Percentiles rank a stretch among this genome's conserved stretches.
Conservation (phyloP, 2,113 vertebrate genomes). For the Sciurus niger region DNA sequence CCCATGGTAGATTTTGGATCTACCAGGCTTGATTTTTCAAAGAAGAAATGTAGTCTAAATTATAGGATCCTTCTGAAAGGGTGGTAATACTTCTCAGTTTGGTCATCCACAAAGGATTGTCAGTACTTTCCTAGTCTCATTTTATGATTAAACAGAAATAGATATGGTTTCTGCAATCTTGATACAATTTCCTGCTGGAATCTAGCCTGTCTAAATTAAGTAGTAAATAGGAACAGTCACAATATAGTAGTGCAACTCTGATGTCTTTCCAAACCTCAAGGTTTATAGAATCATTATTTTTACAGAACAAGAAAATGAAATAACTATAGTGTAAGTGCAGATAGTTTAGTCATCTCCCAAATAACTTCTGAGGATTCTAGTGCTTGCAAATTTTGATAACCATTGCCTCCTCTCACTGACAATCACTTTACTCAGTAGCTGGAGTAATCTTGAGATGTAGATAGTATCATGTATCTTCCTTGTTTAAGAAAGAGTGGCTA, state of each 20-base stretch:
- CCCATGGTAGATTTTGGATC: not conserved
- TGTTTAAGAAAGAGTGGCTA: conserved; percentile 1
- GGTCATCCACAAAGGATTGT: not conserved
- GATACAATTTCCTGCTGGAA: conserved; percentile 6
- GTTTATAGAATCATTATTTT: conserved; percentile 25
- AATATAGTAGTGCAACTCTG: not conserved
- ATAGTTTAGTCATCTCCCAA: not conserved
- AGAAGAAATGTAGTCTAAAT: not conserved
- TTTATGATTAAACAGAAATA: conserved; percentile 44
- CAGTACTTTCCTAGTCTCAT: not conserved
- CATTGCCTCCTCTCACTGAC: not conserved
- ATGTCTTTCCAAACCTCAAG: conserved; percentile 26
- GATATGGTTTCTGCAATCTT: not conserved
- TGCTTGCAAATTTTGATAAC: conserved; percentile 10
- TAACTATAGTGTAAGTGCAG: not conserved
- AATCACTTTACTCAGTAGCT: not conserved
- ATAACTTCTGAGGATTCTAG: conserved; percentile 20
- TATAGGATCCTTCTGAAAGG: not conserved
- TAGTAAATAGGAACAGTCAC: not conserved
- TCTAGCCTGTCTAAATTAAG: not conserved
- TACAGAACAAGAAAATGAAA: conserved; percentile 22
- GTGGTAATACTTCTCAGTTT: conserved; percentile 24
- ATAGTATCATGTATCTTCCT: not conserved
- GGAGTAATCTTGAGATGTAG: not conserved
- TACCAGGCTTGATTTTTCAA: not conserved